Base-by-base conservation (phyloP, 37 sponge, comb jelly and placozoan genomes). In the Lycopodina hypogea region DNA sequence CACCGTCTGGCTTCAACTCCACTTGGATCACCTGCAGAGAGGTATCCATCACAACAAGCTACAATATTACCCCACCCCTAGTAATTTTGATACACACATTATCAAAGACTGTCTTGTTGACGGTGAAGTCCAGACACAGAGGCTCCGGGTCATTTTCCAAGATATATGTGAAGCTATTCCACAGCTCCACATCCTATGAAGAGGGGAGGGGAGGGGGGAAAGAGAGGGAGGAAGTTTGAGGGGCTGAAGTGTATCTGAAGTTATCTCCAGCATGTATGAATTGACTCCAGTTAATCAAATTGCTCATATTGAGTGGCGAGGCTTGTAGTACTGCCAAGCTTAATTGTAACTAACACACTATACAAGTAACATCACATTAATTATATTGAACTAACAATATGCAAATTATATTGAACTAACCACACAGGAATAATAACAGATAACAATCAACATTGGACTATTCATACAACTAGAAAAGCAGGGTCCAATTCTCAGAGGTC, bases 61-160 rank as follows among this genome's bases (percentile, higher is more conserved):
- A 67, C 50, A 29, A 18, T 21, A 15, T 11, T 67, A 67, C 68
- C 3, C 7, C 28, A 30, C 35, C 37, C 15, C 37, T 30, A 3
- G 29, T 38, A 70, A 17, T 1, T 24, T n/a, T 41, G 8, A 22
- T 35, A 73, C 73, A 14, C 37, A 96, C 90, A 84, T 98, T 84
- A 71, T 94, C 99, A 71, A 95, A 87, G 1, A 89, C 57, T 39
- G 88, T 89, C 59, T 89, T 87, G 56, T 85, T 84, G 61, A 86
- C 85, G 73, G 83, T 79, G 78, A 96, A 98, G 35, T 80, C 76
- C 33, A 96, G 87, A 82, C 87, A 92, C 41, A 96, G 80, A 22
- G 88, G 88, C 68, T 93, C 92, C 8, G 99, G 99, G 59, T 98
- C 99, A 71, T 98, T 93, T 68, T 98, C 99, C 64, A 93, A 52